A percentile compares a stretch with the other conserved stretches of the same genome.
These are phyloP conservation scores for Latrodectus geometricus DNA, from an alignment of 1,140 invertebrate species.

Conservation along the genomic window DNA sequence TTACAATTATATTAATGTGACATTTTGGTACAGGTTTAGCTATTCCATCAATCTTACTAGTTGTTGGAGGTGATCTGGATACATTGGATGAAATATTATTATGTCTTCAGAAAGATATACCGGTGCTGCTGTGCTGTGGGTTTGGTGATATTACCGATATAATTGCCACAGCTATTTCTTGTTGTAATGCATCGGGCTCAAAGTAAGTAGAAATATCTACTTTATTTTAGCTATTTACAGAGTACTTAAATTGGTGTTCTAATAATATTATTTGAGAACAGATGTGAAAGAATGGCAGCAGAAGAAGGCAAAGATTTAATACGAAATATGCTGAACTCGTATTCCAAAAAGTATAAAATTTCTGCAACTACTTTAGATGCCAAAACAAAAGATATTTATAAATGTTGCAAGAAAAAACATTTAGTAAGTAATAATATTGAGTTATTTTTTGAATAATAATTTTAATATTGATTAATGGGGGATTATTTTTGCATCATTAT, in stretches of 20 bases:
- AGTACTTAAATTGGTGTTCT: background rate
- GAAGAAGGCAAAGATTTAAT: conserved; percentile 58
- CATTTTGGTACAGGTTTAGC: conserved; percentile 64
- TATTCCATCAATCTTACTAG: conserved; percentile 69
- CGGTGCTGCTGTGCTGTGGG: conserved; percentile 69
- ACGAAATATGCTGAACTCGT: conserved; percentile 46
- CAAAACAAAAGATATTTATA: conserved; percentile 58
- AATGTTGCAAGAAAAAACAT: conserved; percentile 55
- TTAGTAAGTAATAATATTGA: conserved; percentile 26
- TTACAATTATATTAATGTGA: no score
- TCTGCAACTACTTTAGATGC: conserved; percentile 19
- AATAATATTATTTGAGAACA: background rate
- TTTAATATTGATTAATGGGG: no score
- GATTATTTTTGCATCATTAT: background rate
- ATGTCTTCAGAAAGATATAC: conserved; percentile 67
- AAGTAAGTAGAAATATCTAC: background rate
- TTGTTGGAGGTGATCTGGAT: conserved; percentile 70
- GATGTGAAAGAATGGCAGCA: conserved; percentile 45
- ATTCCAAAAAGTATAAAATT: conserved; percentile 40
- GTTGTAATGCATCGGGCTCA: conserved; percentile 33
- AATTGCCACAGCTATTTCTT: conserved; percentile 68
- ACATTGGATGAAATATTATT: conserved; percentile 68
- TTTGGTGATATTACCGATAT: conserved; percentile 72
- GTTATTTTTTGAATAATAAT: background rate
- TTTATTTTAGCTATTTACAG: background rate